phyloP scores from a whole-genome alignment of 1,140 invertebrate genomes.

The Oreohelix idahoensis region DNA sequence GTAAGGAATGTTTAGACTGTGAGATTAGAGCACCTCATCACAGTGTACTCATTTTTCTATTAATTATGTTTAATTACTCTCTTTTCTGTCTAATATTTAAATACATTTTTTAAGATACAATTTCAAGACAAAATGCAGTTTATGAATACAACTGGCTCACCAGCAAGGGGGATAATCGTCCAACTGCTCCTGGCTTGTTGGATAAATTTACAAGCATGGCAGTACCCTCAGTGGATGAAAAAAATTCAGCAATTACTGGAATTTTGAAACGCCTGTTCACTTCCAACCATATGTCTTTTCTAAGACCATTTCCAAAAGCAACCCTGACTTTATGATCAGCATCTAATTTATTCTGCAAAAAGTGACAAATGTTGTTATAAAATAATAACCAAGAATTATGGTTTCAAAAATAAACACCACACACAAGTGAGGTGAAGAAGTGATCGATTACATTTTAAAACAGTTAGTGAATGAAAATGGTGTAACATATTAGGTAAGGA shows the following conservation, averaged over 20 bases:
- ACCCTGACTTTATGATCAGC: constrained; percentile 45
- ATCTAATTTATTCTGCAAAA: constrained; percentile 47
- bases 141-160: not conserved
- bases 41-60: too few species aligned
- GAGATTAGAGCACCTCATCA: too few species aligned
- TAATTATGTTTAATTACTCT: not conserved
- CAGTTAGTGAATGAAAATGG: too few species aligned
- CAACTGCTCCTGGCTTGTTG: constrained; percentile 53
- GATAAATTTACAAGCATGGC: constrained; percentile 80
- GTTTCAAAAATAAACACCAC: too few species aligned
- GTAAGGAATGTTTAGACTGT: too few species aligned
- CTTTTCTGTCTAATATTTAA: not conserved
- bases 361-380: not conserved
- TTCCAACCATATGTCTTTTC: constrained; percentile 94
- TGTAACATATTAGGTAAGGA: too few species aligned
- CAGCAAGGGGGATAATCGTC: constrained; percentile 51
- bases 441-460: too few species aligned
- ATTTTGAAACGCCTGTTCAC: constrained; percentile 90
- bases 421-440: too few species aligned
- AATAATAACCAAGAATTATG: too few species aligned
- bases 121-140: too few species aligned
- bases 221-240: constrained; percentile 96
- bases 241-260: constrained; percentile 89
- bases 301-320: constrained; percentile 81
- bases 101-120: not conserved